phyloP scores from a whole-genome alignment of 1,140 invertebrate genomes.

The Leptinotarsa undecemlineata region DNA sequence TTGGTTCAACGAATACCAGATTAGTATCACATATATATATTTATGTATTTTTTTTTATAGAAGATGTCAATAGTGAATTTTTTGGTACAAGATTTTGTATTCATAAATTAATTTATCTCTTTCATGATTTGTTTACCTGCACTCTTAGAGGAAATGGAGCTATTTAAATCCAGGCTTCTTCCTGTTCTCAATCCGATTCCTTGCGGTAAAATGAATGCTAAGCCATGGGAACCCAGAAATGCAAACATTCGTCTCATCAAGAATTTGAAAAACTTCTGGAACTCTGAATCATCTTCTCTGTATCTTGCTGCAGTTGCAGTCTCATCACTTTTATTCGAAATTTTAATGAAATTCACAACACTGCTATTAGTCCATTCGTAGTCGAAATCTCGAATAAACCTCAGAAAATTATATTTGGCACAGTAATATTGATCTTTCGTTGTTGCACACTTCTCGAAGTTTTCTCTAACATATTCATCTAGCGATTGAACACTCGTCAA shows the following conservation, averaged over 20 bases:
- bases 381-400: slow-evolving; percentile 40
- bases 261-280: slow-evolving; percentile 44
- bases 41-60: too few relatives aligned
- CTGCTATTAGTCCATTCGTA: slow-evolving; percentile 36
- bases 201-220: slow-evolving; percentile 40
- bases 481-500: slow-evolving; percentile 9
- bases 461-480: slow-evolving; percentile 43
- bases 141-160: too few relatives aligned
- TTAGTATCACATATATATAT: too few relatives aligned
- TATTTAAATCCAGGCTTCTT: slow-evolving; percentile 14
- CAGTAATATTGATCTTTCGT: slow-evolving; percentile 39
- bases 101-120: not conserved
- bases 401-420: slow-evolving; percentile 41
- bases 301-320: slow-evolving; percentile 28
- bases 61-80: too few relatives aligned
- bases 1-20: too few relatives aligned
- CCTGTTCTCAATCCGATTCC: slow-evolving; percentile 34
- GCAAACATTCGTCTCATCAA: slow-evolving; percentile 35
- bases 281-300: slow-evolving; percentile 33
- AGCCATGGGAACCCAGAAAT: slow-evolving; percentile 42
- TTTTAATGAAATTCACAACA: slow-evolving; percentile 40
- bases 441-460: slow-evolving; percentile 33
- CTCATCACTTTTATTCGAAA: slow-evolving; percentile 27
- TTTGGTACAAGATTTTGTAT: too few relatives aligned
- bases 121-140: slow-evolving; percentile 2